Base-by-base conservation (phyloP, 2,113 vertebrate genomes). In the Aphyosemion australe region DNA sequence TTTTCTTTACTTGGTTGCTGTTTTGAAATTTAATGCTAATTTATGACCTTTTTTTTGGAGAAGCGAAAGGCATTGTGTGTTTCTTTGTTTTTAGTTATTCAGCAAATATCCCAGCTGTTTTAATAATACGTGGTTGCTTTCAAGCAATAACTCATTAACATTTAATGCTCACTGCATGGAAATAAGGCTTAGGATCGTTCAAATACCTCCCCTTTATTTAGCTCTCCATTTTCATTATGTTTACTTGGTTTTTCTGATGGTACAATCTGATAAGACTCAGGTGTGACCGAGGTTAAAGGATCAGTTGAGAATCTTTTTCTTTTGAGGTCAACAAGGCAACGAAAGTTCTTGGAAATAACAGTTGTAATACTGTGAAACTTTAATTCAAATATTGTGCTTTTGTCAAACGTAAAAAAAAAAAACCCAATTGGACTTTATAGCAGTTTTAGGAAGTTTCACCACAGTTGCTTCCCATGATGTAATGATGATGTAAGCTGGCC, bases 11-110 rank as follows among this genome's bases (percentile, higher is more conserved):
- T 71, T 54, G 12, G 32, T 64, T 55, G 42, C 45, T 52, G 31
- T 74, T 75, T 72, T 69, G 68, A 61, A 85, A 79, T 78, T 74
- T n/a, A 74, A 76, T 78, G 67, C 66, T 85, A 84, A 88, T 87
- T 89, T 89, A 89, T 86, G 62, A 67, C 71, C 26, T 26, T 26
- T 26, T 6, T 54, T 53, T 65, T 42, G 57, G 57, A 78, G 64
- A 19, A 69, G 20, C 74, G 47, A 31, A 57, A 26, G 13, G 13
- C 47, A 74, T 67, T 61, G 65, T 62, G 65, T 78, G 66, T 41
- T 9, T n/a, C 82, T 87, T 83, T 67, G 19, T 51, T 53, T 26
- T 26, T 26, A 5, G 68, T 62, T 67, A 49, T 65, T 69, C 83
- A 87, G 81, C 83, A 87, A 88, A 82, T 60, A 70, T 86, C 68